Evolutionary conservation across 2,113 vertebrate species (phyloP).

Genomic region (Regulus satrapa): DNA sequence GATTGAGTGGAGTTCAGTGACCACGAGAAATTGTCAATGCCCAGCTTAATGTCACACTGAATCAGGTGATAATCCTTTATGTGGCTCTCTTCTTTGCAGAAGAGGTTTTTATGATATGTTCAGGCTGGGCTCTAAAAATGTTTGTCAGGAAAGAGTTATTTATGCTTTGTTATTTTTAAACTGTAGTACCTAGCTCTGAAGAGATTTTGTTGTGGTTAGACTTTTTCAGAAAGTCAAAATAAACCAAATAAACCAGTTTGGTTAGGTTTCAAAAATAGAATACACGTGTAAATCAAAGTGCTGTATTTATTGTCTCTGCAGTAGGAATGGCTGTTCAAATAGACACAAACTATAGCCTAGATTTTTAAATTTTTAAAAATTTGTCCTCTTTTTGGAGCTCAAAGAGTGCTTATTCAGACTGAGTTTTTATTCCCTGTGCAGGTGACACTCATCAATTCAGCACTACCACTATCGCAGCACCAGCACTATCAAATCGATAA

Average conservation of each 20-base stretch:
- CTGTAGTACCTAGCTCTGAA: not conserved
- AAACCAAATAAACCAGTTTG: slow-evolving; percentile 53
- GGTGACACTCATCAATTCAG: not conserved
- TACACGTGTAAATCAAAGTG: slow-evolving; percentile 1
- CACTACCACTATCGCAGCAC: no score
- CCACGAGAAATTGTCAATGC: not conserved
- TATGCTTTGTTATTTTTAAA: slow-evolving; percentile 44
- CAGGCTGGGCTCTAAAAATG: not conserved
- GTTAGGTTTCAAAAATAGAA: slow-evolving; percentile 54
- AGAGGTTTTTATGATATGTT: not conserved
- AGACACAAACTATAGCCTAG: not conserved
- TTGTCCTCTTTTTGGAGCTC: not conserved
- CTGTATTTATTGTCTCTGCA: slow-evolving; percentile 25
- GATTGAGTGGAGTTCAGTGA: not conserved
- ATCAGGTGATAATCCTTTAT: not conserved
- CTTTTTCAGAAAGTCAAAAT: slow-evolving; percentile 59
- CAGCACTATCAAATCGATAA: not conserved
- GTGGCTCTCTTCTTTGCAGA: not conserved
- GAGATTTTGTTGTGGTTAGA: slow-evolving; percentile 54
- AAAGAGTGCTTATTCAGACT: not conserved
- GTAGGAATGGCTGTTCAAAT: not conserved
- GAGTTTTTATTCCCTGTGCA: not conserved
- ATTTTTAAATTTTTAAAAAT: not conserved
- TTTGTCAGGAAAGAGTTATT: slow-evolving; percentile 27
- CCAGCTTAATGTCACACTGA: not conserved